Base-by-base conservation (phyloP, 30 jellyfish, hydroid and myxozoan genomes). In the Aurelia coerulea region DNA sequence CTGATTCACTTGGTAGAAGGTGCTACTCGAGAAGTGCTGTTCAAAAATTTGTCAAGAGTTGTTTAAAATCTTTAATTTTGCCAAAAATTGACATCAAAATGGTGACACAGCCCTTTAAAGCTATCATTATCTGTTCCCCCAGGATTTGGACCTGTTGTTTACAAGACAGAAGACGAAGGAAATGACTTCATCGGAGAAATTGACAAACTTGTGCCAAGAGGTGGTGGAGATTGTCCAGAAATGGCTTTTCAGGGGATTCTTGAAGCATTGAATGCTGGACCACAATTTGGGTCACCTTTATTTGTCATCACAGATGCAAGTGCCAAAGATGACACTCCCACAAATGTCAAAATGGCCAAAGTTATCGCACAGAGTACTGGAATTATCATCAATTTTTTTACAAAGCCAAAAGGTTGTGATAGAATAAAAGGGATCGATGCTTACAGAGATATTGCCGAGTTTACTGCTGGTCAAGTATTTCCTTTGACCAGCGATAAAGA, bases 191-290 rank as follows among this genome's bases (percentile, higher is more conserved):
- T 83, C 12, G 58, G 51, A 4, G 91, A 74, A 42, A 78, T 93
- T 6, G 96, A 75, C 13, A 51, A 60, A 11, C 53, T 93, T 31
- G 49, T 58, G 32, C 92, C 98, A 19, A 64, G 50, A 18, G 95
- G 97, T 10, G 98, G 98, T 34, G 96, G 94, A 2, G 98, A 93
- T 67, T 93, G 98, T 83, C 80, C 94, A 4, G 98, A 93, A 68
- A 60, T 83, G 83, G 94, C 98, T 33, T 88, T 73, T 50, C 72
- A 80, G 29, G 98, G 98, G 19, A 93, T 93, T 49, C 81, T 93
- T 3, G 97, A 84, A 72, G 98, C 97, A 10, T 69, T 93, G 71
- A 88, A 88, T 68, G 91, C 96, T 6, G 97, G 96, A 29, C 98
- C 98, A 23, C 90, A 88, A 58, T 93, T 64, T 50, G 96, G 94